Conservation (phyloP, 1,140 invertebrate genomes). For the Papilio xuthus region DNA sequence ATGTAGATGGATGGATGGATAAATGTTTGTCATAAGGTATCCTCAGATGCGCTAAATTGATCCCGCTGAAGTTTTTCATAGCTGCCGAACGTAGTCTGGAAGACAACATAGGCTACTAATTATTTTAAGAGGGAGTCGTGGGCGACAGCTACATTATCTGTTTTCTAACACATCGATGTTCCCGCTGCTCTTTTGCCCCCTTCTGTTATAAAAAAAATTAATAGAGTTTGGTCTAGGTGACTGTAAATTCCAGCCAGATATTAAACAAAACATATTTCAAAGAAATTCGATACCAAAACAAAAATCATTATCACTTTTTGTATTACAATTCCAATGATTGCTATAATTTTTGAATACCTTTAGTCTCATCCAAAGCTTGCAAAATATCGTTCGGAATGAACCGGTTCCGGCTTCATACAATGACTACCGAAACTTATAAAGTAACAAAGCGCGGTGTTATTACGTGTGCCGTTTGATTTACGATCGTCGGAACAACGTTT, state of each 20-base stretch:
- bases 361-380: not conserved
- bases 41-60: no score
- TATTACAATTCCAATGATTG: not conserved
- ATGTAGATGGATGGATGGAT: no score
- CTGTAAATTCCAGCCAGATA: not conserved
- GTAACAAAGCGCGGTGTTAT: constrained; percentile 44
- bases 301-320: not conserved
- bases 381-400: not conserved
- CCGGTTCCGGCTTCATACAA: constrained; percentile 31
- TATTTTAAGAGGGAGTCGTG: no score
- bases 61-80: no score
- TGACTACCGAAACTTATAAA: constrained; percentile 44
- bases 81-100: no score
- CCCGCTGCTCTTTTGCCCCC: no score
- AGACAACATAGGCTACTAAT: no score
- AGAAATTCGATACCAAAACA: not conserved
- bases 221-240: no score
- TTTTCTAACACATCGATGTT: no score
- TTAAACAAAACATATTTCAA: not conserved
- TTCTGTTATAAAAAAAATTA: no score
- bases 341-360: not conserved
- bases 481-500: constrained; percentile 46
- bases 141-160: no score
- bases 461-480: constrained; percentile 46
- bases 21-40: no score